Evolutionary conservation across 2,888 invertebrate species (phyloP).

Genomic region (Galerucella nymphaeae): DNA sequence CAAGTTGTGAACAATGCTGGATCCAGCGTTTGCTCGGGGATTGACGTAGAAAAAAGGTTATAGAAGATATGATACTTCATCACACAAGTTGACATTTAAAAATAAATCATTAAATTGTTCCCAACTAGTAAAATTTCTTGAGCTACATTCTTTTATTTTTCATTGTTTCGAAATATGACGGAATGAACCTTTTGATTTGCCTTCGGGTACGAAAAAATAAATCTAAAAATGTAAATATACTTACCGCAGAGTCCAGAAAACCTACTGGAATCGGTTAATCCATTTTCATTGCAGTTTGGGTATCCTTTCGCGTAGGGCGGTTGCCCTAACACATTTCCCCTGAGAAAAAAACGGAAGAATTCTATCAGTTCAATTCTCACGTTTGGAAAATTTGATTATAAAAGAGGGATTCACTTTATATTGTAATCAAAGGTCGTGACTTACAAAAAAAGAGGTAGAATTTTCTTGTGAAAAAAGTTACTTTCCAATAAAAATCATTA

Average conservation of each 20-base stretch:
- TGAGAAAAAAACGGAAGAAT: slow-evolving; percentile 52
- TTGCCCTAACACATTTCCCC: slow-evolving; percentile 81
- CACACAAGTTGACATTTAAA: too few relatives aligned
- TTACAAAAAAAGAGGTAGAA: slow-evolving; percentile 14
- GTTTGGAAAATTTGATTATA: slow-evolving; percentile 28
- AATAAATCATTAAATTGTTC: too few relatives aligned
- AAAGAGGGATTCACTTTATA: slow-evolving; percentile 32
- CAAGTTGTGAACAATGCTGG: too few relatives aligned
- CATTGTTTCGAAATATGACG: background rate
- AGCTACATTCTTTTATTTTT: background rate
- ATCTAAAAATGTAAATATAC: slow-evolving; percentile 55
- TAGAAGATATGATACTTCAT: too few relatives aligned
- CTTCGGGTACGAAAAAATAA: background rate
- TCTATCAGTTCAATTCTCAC: slow-evolving; percentile 25
- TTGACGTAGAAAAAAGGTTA: too few relatives aligned
- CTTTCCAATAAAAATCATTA: slow-evolving; percentile 5
- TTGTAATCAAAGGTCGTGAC: slow-evolving; percentile 31
- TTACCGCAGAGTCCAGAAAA: slow-evolving; percentile 84
- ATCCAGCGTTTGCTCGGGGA: too few relatives aligned
- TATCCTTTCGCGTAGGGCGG: slow-evolving; percentile 81
- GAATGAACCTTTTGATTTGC: background rate
- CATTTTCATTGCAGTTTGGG: slow-evolving; percentile 77
- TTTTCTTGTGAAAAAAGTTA: slow-evolving; percentile 13
- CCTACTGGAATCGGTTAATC: slow-evolving; percentile 76
- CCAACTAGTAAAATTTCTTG: background rate